These are phyloP conservation scores for Habroteleia sp. DNA, from an alignment of 2,888 invertebrate species.

Conservation along the genomic window DNA sequence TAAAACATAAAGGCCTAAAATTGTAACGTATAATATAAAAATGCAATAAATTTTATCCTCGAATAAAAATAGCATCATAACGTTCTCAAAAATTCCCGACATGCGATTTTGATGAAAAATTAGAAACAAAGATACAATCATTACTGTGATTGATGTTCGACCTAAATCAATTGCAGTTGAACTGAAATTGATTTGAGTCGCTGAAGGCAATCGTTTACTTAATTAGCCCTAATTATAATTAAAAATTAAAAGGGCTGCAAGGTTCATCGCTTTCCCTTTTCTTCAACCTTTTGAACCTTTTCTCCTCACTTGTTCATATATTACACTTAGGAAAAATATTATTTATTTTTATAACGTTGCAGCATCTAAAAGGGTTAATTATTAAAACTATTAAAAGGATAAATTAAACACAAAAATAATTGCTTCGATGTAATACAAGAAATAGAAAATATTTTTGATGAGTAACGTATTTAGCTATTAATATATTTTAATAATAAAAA, in stretches of 20 bases:
- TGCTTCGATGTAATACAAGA: too few relatives aligned
- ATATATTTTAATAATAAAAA: too few relatives aligned
- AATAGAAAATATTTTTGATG: too few relatives aligned
- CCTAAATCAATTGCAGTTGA: conserved; percentile 20
- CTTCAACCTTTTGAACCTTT: too few relatives aligned
- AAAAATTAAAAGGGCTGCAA: not conserved
- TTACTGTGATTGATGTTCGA: not conserved
- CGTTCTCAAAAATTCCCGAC: conserved; percentile 7
- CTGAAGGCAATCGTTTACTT: conserved; percentile 10
- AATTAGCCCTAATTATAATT: conserved; percentile 7
- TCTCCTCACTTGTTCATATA: too few relatives aligned
- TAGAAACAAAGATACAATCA: conserved; percentile 14
- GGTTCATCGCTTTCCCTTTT: not conserved
- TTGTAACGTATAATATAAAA: conserved; percentile 7
- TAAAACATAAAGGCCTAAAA: conserved; percentile 37
- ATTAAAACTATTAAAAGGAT: too few relatives aligned
- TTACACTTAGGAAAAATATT: too few relatives aligned
- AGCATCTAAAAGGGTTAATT: too few relatives aligned
- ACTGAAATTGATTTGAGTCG: too few relatives aligned
- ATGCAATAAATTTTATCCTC: conserved; percentile 12
- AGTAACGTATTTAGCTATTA: too few relatives aligned
- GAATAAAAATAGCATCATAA: conserved; percentile 27
- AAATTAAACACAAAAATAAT: too few relatives aligned
- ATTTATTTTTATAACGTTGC: too few relatives aligned
- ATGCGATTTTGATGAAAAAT: conserved; percentile 20